Base-by-base conservation (phyloP, 1,140 invertebrate genomes). In the Lucilia cuprina region DNA sequence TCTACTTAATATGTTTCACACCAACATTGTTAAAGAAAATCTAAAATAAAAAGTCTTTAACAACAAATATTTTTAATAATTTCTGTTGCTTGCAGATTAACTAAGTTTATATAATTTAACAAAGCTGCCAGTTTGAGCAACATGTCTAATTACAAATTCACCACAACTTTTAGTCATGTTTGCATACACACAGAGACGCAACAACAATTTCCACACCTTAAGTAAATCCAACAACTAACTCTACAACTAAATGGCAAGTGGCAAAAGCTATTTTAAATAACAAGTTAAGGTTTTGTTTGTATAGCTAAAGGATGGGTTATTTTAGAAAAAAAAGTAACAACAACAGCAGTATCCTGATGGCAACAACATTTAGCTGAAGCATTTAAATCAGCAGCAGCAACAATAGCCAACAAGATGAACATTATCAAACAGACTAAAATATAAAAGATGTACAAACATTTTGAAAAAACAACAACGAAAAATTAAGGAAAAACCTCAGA, bases 111-210 rank as follows among this genome's bases (percentile, higher is more conserved):
- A 60, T n/a, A 7, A n/a, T 7, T 14, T 60, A 7, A 60, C 14
- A 17, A 60, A 0, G 13, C 14, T 60, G 55, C 14, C n/a, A n/a
- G 55, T n/a, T n/a, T 60, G 55, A 50, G 25, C 77, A 49, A 65
- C 65, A 88, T 89, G 88, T 89, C 88, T 89, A 89, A 89, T 89
- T 89, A 89, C 88, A 86, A 89, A 88, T 88, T 89, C 87, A 86
- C 87, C 88, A 89, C 88, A 89, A 85, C 86, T 87, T 88, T 89
- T 89, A 89, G 86, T 87, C 87, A 88, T 89, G 88, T 89, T 89
- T 88, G 84, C 86, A 83, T 85, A 80, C n/a, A 60, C 7, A 60
- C 55, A 60, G n/a, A 17, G n/a, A 17, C 13, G n/a, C 14, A 60
- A 5, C 75, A 55, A 25, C 50, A 84, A 70, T 70, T 74, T 84